Evolutionary conservation across 2,113 vertebrate genomes (phyloP), one percentile per base, ranked within the genome.

Genomic region (Coracopsis vasa): DNA sequence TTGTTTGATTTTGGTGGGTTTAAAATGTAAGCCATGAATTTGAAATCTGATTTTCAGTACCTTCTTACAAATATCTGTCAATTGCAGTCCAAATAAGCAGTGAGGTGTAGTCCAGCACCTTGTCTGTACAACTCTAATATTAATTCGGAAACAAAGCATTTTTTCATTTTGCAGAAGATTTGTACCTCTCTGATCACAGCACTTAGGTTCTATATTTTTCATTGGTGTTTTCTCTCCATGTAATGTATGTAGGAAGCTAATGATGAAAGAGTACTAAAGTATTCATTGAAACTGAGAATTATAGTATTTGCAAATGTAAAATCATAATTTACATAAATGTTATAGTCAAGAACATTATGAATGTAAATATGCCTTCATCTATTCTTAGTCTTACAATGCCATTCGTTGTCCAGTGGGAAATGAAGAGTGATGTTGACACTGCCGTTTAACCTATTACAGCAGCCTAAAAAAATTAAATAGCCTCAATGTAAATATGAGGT

Each of bases 271-370:
- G 81, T 92, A 86, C 95, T 86, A 95, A 90, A 95, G 58, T 96
- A 90, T 97, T 73, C 87, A 90, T 56, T 96, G 84, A 97, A 97
- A 97, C 86, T 70, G 94, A 98, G 96, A 97, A 95, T 97, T 90
- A 87, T 24, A 94, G 79, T 96, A 95, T 97, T 97, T 98, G 95
- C 91, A 97, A 97, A 97, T 97, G 81, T 97, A 92, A 97, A 97
- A 95, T 95, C 77, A 96, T 97, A 96, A 97, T 98, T 97, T 96
- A 95, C 96, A 95, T 98, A 97, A 97, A 97, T 94, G 86, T 97
- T 97, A 85, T 82, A 97, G 94, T 96, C 92, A 94, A 71, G 78
- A 92, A 78, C 82, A 92, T 97, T 97, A 86, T 92, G 89, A 96
- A 95, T 96, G 90, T 97, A 97, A 97, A 97, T 97, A 96, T 85